These are phyloP conservation scores for Sebastes schlegelii DNA, from an alignment of 2,113 vertebrate species.

Conservation along the genomic window DNA sequence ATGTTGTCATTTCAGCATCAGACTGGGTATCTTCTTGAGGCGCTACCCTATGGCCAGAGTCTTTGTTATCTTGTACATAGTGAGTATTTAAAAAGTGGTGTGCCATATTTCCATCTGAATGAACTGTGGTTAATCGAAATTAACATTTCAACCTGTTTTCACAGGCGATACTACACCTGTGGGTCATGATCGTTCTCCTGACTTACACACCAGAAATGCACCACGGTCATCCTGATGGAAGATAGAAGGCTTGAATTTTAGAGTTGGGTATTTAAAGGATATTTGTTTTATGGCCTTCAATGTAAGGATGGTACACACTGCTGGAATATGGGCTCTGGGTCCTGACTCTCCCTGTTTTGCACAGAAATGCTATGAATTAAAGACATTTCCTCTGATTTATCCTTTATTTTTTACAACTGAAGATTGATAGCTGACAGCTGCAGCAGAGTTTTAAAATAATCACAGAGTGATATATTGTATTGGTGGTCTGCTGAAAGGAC, in stretches of 20 bases:
- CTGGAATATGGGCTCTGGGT: conserved; percentile 64
- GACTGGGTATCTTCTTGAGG: conserved; percentile 96
- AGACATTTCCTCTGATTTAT: conserved; percentile 52
- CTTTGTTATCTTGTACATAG: conserved; percentile 98
- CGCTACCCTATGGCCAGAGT: conserved; percentile 95
- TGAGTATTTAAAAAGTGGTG: conserved; percentile 76
- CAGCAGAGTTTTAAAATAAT: conserved; percentile 46
- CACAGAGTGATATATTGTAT: conserved; percentile 42
- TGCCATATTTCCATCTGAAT: background rate
- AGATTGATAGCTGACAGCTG: conserved; percentile 22
- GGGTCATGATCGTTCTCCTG: conserved; percentile 98
- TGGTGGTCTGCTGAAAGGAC: conserved; percentile 37
- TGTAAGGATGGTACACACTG: conserved; percentile 64
- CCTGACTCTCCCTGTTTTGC: conserved; percentile 72
- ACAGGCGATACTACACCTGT: conserved; percentile 94
- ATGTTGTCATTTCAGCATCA: conserved; percentile 86
- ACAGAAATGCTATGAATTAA: conserved; percentile 70
- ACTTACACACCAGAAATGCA: conserved; percentile 99
- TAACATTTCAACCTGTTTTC: conserved; percentile 26
- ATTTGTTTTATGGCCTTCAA: conserved; percentile 41
- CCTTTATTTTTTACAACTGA: conserved; percentile 32
- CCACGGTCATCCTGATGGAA: conserved; percentile 85
- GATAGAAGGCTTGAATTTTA: conserved; percentile 64
- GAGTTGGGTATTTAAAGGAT: conserved; percentile 17
- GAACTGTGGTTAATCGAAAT: background rate